A percentile compares a stretch with the other conserved stretches of the same genome.
Evolutionary conservation across 2,888 invertebrate genomes (phyloP).

Genomic region (Ferrisia virgata): DNA sequence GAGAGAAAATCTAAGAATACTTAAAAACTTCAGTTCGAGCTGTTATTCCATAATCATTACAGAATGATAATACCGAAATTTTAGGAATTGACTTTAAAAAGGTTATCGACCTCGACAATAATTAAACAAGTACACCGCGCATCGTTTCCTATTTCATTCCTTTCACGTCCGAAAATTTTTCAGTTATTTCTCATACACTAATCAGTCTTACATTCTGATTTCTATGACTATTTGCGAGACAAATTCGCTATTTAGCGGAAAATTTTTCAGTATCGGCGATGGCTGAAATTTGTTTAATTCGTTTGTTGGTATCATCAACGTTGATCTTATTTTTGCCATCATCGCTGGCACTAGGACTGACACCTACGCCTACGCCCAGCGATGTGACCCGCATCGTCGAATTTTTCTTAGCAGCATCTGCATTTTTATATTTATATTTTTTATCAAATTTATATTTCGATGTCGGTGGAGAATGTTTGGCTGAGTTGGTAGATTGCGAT

Average conservation of each 20-base stretch:
- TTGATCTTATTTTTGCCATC: background rate
- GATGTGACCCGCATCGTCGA: background rate
- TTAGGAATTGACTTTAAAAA: too few relatives aligned
- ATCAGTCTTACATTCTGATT: background rate
- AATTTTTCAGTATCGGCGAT: background rate
- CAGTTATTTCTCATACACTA: background rate
- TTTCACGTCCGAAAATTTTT: background rate
- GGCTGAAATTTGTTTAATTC: background rate
- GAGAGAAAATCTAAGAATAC: too few relatives aligned
- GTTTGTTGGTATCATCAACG: background rate
- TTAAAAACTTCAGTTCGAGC: too few relatives aligned
- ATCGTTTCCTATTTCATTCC: too few relatives aligned
- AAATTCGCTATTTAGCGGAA: background rate
- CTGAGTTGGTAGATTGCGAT: background rate
- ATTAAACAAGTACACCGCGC: too few relatives aligned
- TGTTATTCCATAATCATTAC: too few relatives aligned
- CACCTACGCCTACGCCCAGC: background rate
- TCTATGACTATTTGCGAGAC: background rate
- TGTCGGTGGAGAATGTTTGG: background rate
- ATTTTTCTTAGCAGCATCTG: background rate
- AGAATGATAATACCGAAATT: too few relatives aligned
- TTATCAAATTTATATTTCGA: background rate
- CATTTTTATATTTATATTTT: background rate
- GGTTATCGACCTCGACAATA: too few relatives aligned
- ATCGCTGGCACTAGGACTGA: background rate